A percentile compares a stretch with the other conserved stretches of the same genome.
Evolutionary conservation across 2,113 vertebrate genomes (phyloP).

Genomic region (Petroica traversi): DNA sequence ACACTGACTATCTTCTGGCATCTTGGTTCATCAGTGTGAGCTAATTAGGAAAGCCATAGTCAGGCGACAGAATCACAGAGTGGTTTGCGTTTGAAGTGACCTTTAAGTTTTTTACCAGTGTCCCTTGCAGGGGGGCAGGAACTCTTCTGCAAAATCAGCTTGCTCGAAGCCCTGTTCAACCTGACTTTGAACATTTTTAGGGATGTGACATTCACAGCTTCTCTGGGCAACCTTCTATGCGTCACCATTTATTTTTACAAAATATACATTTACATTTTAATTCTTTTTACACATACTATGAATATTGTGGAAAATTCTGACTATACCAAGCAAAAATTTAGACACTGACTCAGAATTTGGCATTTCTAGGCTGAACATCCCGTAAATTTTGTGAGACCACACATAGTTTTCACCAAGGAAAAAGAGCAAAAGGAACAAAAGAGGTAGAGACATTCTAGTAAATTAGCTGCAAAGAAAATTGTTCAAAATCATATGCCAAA

Average conservation of each 20-base stretch:
- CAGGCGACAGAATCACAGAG: neutral
- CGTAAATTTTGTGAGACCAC: neutral
- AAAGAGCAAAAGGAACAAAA: neutral
- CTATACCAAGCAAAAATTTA: rapidly evolving
- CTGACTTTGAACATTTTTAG: neutral
- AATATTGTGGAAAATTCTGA: neutral
- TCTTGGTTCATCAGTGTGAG: neutral
- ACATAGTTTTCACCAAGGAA: neutral
- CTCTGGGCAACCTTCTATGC: neutral
- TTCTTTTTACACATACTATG: neutral
- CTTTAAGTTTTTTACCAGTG: neutral
- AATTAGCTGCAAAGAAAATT: neutral
- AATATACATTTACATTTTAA: neutral
- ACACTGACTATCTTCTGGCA: neutral
- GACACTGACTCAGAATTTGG: neutral
- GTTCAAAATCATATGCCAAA: neutral
- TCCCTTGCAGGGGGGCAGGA: neutral
- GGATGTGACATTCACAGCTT: neutral
- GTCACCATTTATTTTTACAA: neutral
- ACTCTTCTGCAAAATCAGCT: neutral
- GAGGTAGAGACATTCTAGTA: neutral
- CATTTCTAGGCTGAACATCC: neutral
- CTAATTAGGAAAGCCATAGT: neutral
- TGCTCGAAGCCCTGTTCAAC: neutral
- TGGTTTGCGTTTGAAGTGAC: neutral